These are phyloP conservation scores for Chiloscyllium punctatum DNA, from an alignment of 2,797 vertebrate species.

Conservation along the genomic window DNA sequence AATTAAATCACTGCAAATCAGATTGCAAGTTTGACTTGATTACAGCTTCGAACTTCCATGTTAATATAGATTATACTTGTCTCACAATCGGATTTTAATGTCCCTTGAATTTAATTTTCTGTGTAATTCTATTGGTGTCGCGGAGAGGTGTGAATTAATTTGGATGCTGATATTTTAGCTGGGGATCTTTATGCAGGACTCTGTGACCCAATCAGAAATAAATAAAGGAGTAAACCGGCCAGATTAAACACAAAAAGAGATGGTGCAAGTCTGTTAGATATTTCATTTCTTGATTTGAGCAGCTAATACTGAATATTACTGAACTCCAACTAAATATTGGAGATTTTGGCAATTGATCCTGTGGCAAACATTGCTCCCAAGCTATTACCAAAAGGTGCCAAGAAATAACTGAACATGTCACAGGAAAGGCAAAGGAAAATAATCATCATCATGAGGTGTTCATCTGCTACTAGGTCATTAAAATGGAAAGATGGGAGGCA, in stretches of 20 bases:
- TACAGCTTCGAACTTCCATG: constrained; percentile 27
- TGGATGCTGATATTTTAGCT: constrained; percentile 10
- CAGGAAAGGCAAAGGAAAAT: background rate
- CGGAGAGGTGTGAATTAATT: constrained; percentile 9
- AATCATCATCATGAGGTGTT: background rate
- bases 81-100: background rate
- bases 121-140: background rate
- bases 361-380: too few relatives aligned
- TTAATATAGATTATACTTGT: constrained; percentile 24
- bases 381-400: background rate
- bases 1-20: constrained; percentile 37
- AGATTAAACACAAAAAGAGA: background rate
- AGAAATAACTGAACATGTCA: background rate
- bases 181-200: background rate
- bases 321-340: too few relatives aligned
- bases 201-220: background rate
- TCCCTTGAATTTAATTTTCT: background rate
- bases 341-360: too few relatives aligned
- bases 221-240: background rate
- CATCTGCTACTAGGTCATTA: background rate
- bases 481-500: too few relatives aligned
- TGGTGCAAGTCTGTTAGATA: background rate
- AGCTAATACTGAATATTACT: too few relatives aligned
- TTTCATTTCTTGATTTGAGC: background rate
- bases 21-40: constrained; percentile 40